Percentiles rank a stretch among this genome's conserved stretches.
phyloP scores from a whole-genome alignment of 1,140 invertebrate species.

The Achroia grisella region DNA sequence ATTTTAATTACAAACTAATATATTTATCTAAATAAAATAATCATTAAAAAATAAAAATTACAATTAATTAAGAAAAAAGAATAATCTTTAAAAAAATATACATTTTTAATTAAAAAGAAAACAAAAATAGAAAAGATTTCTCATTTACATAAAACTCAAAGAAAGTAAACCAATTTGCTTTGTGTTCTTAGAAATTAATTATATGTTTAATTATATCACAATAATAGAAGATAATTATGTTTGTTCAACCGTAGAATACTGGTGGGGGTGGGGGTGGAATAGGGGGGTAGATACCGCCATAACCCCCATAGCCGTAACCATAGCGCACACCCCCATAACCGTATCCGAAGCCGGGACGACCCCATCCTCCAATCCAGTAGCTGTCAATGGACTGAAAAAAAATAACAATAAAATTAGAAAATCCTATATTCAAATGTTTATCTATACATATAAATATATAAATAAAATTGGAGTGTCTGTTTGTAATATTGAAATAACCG shows the following conservation, averaged over 20 bases:
- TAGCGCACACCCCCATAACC: not conserved
- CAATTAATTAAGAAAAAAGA: not conserved
- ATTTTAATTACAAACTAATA: no score
- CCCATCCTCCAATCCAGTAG: slow-evolving; percentile 29
- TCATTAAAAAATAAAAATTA: not conserved
- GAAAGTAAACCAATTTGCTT: no score
- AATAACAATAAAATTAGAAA: not conserved
- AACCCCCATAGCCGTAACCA: slow-evolving; percentile 14
- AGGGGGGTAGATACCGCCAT: slow-evolving; percentile 18
- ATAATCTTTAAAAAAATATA: no score
- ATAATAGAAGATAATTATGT: no score
- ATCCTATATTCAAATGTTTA: not conserved
- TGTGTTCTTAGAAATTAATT: no score
- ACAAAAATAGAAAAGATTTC: no score
- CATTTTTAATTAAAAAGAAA: no score
- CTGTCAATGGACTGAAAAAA: slow-evolving; percentile 19
- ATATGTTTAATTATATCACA: no score
- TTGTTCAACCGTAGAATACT: not conserved
- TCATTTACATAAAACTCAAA: no score
- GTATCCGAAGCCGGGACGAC: slow-evolving; percentile 6
- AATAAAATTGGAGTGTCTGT: not conserved
- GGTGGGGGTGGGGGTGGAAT: slow-evolving; percentile 8
- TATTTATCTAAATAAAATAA: no score
- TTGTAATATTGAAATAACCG: no score
- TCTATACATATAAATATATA: not conserved